Percentiles rank a stretch among this genome's conserved stretches.
phyloP scores from a whole-genome alignment of 2,113 vertebrate genomes.

The Megaleporinus macrocephalus region DNA sequence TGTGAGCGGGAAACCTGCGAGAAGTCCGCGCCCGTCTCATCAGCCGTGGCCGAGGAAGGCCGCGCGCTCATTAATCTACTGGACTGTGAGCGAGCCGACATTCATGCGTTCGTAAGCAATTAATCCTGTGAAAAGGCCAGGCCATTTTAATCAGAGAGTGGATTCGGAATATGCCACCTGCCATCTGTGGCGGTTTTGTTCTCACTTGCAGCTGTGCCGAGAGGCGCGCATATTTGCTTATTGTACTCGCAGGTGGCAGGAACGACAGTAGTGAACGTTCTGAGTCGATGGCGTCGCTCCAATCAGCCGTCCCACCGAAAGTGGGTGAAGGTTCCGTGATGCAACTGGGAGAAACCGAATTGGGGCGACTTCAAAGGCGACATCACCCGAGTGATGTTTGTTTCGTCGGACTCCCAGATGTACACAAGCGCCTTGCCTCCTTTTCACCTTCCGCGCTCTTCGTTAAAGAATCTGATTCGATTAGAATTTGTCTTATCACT shows the following conservation, averaged over 20 bases:
- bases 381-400: not conserved
- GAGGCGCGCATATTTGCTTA: not conserved
- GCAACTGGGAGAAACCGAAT: conserved; percentile 28
- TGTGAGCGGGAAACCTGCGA: conserved; percentile 46
- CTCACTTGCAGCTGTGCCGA: conserved; percentile 33
- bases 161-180: conserved; percentile 46
- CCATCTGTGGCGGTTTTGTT: conserved; percentile 31
- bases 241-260: conserved; percentile 30
- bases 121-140: conserved; percentile 47
- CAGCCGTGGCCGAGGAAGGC: conserved; percentile 3
- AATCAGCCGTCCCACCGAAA: conserved; percentile 1
- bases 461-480: not conserved
- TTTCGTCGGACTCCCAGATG: conserved; percentile 1
- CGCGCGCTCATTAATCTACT: conserved; percentile 35
- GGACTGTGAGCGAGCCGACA: conserved; percentile 28
- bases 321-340: conserved; percentile 18
- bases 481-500: not conserved
- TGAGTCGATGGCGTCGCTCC: not conserved
- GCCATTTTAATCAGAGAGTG: conserved; percentile 54
- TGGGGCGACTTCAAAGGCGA: conserved; percentile 8
- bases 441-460: not conserved
- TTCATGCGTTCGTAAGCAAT: conserved; percentile 53
- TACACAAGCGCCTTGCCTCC: not conserved
- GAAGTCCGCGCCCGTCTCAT: not conserved
- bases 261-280: not conserved